Base-by-base conservation (phyloP, 2,113 vertebrate species). In the Clinocottus analis region DNA sequence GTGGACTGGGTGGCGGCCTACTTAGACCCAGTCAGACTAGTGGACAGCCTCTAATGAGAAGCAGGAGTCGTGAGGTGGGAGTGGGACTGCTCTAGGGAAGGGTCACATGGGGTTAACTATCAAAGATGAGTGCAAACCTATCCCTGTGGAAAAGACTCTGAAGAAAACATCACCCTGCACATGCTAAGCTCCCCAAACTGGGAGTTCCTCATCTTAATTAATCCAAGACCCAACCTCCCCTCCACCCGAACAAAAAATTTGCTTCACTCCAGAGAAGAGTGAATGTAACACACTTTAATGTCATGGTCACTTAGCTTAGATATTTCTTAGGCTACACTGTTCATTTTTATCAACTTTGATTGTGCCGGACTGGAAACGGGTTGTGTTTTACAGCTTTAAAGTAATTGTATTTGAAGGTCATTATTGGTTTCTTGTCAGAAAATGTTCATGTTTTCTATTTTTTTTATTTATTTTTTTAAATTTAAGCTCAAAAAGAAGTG, bases 111-210 rank as follows among this genome's bases (percentile, higher is more conserved):
- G 93, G 94, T 95, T 94, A 95, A 94, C 94, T 93, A 93, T 94
- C 93, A 95, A 94, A 95, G 95, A 94, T 94, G 93, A 95, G 93
- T 94, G 93, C 94, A 95, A 94, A 94, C 92, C 82, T 93, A 93
- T 94, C 93, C 93, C 92, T 94, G 93, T 94, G 94, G 91, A 95
- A 94, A 94, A 93, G 74, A 80, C 81, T 63, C 73, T 5, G 92
- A 93, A 80, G 91, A 94, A 94, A 95, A 95, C 93, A 95, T 93
- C 86, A 83, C 79, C 87, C 87, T 78, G 86, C 83, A 89, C 92
- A 93, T 87, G 89, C 91, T 91, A 93, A 94, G 90, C 92, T 93
- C 90, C 86, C 79, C 87, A 92, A 94, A 93, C 89, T 90, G 89
- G 93, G 94, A 93, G 93, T 94, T 91, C 87, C 90, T 91, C 56